Percentiles rank a stretch among this genome's conserved stretches.
Conservation (phyloP, 2,113 vertebrate species). For the Triplophysa siluroides region DNA sequence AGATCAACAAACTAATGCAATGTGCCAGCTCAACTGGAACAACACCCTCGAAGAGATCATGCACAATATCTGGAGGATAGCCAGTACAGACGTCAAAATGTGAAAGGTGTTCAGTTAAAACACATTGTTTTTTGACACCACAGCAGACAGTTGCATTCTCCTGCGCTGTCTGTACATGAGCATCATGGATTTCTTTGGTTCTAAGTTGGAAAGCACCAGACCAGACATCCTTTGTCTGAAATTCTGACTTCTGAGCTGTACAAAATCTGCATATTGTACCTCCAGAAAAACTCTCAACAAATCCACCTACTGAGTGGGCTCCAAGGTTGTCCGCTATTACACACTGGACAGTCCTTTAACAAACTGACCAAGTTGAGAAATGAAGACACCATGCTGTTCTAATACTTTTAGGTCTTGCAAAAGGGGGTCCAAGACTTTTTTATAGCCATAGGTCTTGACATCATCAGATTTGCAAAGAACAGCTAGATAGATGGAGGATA, state of each 20-base stretch:
- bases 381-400: constrained; percentile 40
- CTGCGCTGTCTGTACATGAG: constrained; percentile 44
- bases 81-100: neutral
- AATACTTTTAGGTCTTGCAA: constrained; percentile 35
- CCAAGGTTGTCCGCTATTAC: constrained; percentile 24
- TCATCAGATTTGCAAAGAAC: constrained; percentile 34
- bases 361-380: constrained; percentile 19
- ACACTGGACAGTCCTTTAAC: constrained; percentile 15
- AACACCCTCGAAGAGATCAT: neutral
- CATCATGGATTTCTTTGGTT: constrained; percentile 42
- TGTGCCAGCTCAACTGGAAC: constrained; percentile 5
- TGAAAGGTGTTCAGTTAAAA: constrained; percentile 6
- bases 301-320: neutral
- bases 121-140: constrained; percentile 39
- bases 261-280: constrained; percentile 50
- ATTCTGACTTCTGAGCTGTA: constrained; percentile 46
- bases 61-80: constrained; percentile 11
- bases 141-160: constrained; percentile 10
- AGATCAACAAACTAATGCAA: neutral
- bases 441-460: constrained; percentile 40
- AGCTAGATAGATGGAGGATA: constrained; percentile 41
- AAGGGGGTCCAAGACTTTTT: constrained; percentile 36
- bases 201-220: constrained; percentile 43
- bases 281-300: constrained; percentile 31
- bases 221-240: constrained; percentile 50